Conservation (phyloP, 2,888 invertebrate genomes). For the Caenorhabditis uteleia region DNA sequence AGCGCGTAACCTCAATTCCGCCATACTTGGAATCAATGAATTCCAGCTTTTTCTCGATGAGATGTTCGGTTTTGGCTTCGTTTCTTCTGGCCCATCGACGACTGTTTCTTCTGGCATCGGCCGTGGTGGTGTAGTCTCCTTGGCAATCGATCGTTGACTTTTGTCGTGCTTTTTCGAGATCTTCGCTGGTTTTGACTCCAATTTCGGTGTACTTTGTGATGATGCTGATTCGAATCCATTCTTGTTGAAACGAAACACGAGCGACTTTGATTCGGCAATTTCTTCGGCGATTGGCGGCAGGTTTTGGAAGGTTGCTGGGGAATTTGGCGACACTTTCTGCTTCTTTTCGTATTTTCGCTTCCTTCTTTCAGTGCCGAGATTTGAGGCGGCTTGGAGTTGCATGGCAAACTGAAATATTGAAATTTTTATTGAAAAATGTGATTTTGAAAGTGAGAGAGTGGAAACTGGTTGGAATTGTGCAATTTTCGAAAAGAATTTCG, state of each 20-base stretch:
- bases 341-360: conserved; percentile 56
- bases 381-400: conserved; percentile 21
- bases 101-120: conserved; percentile 8
- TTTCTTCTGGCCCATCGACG: background rate
- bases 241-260: conserved; percentile 12
- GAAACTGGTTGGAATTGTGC: too few relatives aligned
- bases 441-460: too few relatives aligned
- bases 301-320: background rate
- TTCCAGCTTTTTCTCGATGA: conserved; percentile 41
- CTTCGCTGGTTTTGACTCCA: too few relatives aligned
- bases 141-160: conserved; percentile 19
- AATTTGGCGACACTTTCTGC: conserved; percentile 16
- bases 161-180: too few relatives aligned
- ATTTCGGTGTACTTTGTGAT: background rate
- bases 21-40: conserved; percentile 49
- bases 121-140: conserved; percentile 30
- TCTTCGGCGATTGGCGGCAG: too few relatives aligned
- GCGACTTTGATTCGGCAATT: too few relatives aligned
- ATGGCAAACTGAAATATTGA: conserved; percentile 31
- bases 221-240: conserved; percentile 8
- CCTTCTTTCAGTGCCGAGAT: conserved; percentile 35
- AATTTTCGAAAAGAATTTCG: too few relatives aligned
- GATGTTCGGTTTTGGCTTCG: background rate
- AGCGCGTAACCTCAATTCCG: conserved; percentile 35
- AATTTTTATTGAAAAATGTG: too few relatives aligned